Percentiles rank a stretch among this genome's conserved stretches.
phyloP scores from a whole-genome alignment of 1,140 invertebrate genomes.

The Parapsyche elsis region DNA sequence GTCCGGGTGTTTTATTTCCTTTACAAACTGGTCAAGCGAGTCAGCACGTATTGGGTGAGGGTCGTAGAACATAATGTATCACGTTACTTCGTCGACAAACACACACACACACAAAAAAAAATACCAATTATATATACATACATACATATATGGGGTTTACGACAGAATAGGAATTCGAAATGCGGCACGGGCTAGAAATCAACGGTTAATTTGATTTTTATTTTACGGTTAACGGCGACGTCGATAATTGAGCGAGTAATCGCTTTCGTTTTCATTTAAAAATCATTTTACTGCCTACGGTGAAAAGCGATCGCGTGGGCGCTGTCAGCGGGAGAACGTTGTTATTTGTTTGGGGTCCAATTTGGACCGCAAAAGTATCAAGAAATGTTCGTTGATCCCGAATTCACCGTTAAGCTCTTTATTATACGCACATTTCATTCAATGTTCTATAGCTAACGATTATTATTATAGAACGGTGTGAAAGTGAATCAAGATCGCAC shows the following conservation, averaged over 20 bases:
- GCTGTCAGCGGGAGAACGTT: background rate
- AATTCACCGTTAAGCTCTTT: background rate
- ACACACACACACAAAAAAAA: background rate
- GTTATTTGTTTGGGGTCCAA: slow-evolving; percentile 15
- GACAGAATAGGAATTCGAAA: background rate
- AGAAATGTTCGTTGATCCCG: background rate
- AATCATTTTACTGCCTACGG: background rate
- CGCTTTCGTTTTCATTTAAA: background rate
- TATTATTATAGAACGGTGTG: too few species aligned
- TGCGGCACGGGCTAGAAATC: background rate
- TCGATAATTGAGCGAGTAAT: background rate
- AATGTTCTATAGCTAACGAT: background rate
- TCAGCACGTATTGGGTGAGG: slow-evolving; percentile 9
- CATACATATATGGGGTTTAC: background rate
- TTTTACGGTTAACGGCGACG: background rate
- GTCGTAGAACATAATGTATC: slow-evolving; percentile 7
- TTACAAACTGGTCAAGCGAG: slow-evolving; percentile 26
- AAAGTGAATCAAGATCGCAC: too few species aligned
- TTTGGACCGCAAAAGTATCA: background rate
- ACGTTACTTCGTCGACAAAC: background rate
- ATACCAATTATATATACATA: background rate
- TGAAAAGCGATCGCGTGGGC: background rate
- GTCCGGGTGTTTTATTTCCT: too few species aligned
- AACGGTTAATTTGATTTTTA: too few species aligned
- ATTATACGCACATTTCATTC: slow-evolving; percentile 4